phyloP scores from a whole-genome alignment of 2,888 invertebrate species.

The Yponomeuta sedellus region DNA sequence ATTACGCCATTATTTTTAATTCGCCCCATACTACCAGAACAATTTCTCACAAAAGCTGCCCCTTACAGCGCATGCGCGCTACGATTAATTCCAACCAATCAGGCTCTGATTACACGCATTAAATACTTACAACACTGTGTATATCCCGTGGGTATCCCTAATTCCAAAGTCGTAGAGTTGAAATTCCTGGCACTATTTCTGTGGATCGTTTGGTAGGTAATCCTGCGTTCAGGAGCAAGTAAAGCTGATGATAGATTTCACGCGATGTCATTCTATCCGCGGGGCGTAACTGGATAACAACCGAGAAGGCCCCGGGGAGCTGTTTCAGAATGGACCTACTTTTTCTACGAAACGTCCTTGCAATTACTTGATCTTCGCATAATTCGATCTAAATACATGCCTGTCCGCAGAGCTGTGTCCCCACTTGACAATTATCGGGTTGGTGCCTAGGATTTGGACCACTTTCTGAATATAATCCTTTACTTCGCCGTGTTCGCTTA shows the following conservation, averaged over 20 bases:
- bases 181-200: slow-evolving; percentile 23
- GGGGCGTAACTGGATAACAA: neutral
- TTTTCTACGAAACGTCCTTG: slow-evolving; percentile 7
- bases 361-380: neutral
- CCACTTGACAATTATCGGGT: neutral
- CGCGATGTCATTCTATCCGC: slow-evolving; percentile 47
- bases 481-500: neutral
- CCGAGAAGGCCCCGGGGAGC: neutral
- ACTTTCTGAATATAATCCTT: neutral
- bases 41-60: slow-evolving; percentile 59
- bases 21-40: slow-evolving; percentile 47
- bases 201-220: slow-evolving; percentile 21
- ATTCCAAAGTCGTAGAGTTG: slow-evolving; percentile 17
- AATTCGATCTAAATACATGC: neutral
- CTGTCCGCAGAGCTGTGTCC: neutral
- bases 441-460: neutral
- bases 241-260: slow-evolving; percentile 58
- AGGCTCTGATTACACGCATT: slow-evolving; percentile 73
- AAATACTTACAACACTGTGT: slow-evolving; percentile 47
- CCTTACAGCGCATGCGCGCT: slow-evolving; percentile 60
- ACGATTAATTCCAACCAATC: slow-evolving; percentile 75
- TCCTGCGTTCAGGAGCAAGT: slow-evolving; percentile 36
- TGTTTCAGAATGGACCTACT: slow-evolving; percentile 3
- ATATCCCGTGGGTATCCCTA: slow-evolving; percentile 31
- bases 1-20: slow-evolving; percentile 71